Base-by-base conservation (phyloP, 2,888 invertebrate species). In the Drosophila antonietae region DNA sequence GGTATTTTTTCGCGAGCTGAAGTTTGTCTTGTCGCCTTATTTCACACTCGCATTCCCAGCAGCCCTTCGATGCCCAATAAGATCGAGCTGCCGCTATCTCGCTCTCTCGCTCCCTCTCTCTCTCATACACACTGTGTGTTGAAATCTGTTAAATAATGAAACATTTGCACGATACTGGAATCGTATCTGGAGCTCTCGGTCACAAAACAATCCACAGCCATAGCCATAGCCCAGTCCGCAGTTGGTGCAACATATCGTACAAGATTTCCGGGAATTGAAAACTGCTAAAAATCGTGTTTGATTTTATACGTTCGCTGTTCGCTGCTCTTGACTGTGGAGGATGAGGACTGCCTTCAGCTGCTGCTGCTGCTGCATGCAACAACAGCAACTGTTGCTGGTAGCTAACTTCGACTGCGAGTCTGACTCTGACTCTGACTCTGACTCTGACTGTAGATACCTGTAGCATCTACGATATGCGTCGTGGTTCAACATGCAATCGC, bases 271-370 rank as follows among this genome's bases (percentile, higher is more conserved):
- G 80, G 89, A 89, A 89, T 81, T 88, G 80, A 87, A 83, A 87
- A 83, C 88, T 87, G 82, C 88, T 87, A 81, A 89, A 89, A 89
- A 90, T 89, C 89, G 89, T 89, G 89, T 89, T 85, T 89, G 89
- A 84, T 89, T 89, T 86, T 85, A 88, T 88, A 82, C 86, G 63
- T 79, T 78, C 68, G 69, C 58, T 63, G 71, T 68, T 56, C 43
- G 31, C 47, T 63, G 39, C 51, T 62, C 46, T 49, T 47, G 47
- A 44, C 44, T 46, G 23, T n/a, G 14, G 20, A 44, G 51, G 55
- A 51, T 18, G 20, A 44, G 39, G 55, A 33, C 23, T 39, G 23
- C 58, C n/a, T 35, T 35, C 49, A 12, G 44, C 44, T 43, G 43
- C 43, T 18, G 18, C 43, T 44, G 20, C 43, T 51, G 52, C n/a